phyloP scores from a whole-genome alignment of 2,888 invertebrate genomes.

The Elegia similella region DNA sequence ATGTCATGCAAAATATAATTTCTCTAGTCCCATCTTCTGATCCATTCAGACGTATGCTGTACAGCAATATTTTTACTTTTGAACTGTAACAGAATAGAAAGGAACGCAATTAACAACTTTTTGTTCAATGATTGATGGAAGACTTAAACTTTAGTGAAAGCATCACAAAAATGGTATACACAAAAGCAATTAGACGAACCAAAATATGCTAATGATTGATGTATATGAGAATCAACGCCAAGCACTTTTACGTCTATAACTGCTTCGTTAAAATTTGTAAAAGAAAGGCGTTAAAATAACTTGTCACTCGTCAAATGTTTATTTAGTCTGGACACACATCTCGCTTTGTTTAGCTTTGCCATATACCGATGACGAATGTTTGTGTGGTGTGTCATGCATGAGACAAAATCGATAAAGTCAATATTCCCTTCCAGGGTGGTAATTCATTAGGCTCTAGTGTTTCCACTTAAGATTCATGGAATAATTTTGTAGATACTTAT shows the following conservation, averaged over 20 bases:
- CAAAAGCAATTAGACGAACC: conserved; percentile 6
- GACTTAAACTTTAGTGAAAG: conserved; percentile 9
- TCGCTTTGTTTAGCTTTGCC: conserved; percentile 34
- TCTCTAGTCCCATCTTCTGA: background rate
- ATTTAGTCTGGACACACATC: conserved; percentile 42
- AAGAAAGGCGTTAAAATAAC: conserved; percentile 39
- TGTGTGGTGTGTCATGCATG: conserved; percentile 20
- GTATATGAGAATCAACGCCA: conserved; percentile 7
- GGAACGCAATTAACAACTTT: background rate
- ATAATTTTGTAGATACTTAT: no score
- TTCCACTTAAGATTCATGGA: background rate
- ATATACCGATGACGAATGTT: conserved; percentile 20
- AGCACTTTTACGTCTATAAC: conserved; percentile 9
- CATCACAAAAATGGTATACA: conserved; percentile 5
- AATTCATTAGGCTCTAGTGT: background rate
- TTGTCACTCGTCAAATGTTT: conserved; percentile 42
- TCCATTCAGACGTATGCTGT: background rate
- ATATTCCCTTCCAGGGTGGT: conserved; percentile 9
- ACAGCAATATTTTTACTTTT: background rate
- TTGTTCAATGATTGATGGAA: conserved; percentile 6
- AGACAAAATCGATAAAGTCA: conserved; percentile 23
- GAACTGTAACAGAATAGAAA: background rate
- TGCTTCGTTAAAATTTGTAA: conserved; percentile 6
- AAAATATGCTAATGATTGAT: conserved; percentile 14
- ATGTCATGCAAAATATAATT: background rate